phyloP scores from a whole-genome alignment of 2,113 vertebrate species.

The Phalacrocorax pelagicus region DNA sequence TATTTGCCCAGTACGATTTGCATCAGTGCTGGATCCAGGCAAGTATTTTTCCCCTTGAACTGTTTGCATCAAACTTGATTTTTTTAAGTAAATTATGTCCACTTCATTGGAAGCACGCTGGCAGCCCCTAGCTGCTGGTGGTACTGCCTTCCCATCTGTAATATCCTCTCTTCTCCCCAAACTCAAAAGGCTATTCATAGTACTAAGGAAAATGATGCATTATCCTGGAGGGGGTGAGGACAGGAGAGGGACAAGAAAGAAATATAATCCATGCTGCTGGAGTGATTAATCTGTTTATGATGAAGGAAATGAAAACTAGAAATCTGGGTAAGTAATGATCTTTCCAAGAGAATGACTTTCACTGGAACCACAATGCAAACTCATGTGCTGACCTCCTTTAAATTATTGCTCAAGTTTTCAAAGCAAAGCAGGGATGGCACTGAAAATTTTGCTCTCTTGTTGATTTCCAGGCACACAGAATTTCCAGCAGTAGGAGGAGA shows the following conservation, averaged over 20 bases:
- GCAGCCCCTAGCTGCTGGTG: background rate
- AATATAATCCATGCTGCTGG: slow-evolving; percentile 37
- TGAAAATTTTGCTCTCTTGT: background rate
- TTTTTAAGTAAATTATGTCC: background rate
- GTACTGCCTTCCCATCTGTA: background rate
- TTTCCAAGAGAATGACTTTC: slow-evolving; percentile 62
- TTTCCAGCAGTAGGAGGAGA: background rate
- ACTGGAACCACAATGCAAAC: slow-evolving; percentile 45
- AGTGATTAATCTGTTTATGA: slow-evolving; percentile 67
- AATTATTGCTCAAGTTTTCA: slow-evolving; percentile 48
- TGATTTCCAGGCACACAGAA: background rate
- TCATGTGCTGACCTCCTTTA: slow-evolving; percentile 32
- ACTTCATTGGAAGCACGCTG: background rate
- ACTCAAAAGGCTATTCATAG: slow-evolving; percentile 2
- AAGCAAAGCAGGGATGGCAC: slow-evolving; percentile 17
- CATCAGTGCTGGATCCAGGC: background rate
- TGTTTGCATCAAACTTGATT: background rate
- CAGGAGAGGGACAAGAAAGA: background rate
- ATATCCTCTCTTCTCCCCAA: background rate
- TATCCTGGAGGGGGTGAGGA: background rate
- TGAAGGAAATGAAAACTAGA: slow-evolving; percentile 71
- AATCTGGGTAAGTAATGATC: slow-evolving; percentile 65
- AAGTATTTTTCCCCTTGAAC: background rate
- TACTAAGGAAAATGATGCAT: background rate
- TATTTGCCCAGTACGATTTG: background rate